Conservation (phyloP, 2,888 invertebrate species). For the Automeris io region DNA sequence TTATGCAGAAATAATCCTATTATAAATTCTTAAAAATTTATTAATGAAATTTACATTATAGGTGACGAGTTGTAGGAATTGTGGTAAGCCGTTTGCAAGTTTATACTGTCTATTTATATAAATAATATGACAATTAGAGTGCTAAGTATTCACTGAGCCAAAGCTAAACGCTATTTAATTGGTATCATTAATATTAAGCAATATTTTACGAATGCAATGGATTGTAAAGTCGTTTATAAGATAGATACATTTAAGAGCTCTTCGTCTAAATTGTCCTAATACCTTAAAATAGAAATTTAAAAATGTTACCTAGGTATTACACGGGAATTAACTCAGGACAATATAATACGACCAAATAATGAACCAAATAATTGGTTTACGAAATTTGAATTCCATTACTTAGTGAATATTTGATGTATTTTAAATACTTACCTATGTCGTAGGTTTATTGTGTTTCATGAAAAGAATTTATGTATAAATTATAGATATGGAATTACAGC, state of each 20-base stretch:
- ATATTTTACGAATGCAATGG: conserved; percentile 34
- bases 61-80: too few species aligned
- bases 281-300: conserved; percentile 22
- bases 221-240: conserved; percentile 21
- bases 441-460: conserved; percentile 62
- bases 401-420: conserved; percentile 48
- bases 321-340: conserved; percentile 48
- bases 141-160: conserved; percentile 42
- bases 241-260: conserved; percentile 11
- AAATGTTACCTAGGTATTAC: conserved; percentile 31
- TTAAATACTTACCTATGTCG: conserved; percentile 53
- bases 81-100: conserved; percentile 11
- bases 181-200: conserved; percentile 29
- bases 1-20: neutral
- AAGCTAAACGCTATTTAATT: conserved; percentile 44
- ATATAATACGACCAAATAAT: conserved; percentile 71
- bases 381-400: conserved; percentile 46
- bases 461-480: conserved; percentile 66
- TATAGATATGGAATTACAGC: conserved; percentile 34
- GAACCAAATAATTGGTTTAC: conserved; percentile 62
- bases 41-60: neutral
- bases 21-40: too few species aligned
- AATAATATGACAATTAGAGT: conserved; percentile 10
- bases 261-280: conserved; percentile 15
- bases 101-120: conserved; percentile 14